These are phyloP conservation scores for Poecilobothrus nobilitatus DNA, from an alignment of 2,888 invertebrate species.

Conservation along the genomic window DNA sequence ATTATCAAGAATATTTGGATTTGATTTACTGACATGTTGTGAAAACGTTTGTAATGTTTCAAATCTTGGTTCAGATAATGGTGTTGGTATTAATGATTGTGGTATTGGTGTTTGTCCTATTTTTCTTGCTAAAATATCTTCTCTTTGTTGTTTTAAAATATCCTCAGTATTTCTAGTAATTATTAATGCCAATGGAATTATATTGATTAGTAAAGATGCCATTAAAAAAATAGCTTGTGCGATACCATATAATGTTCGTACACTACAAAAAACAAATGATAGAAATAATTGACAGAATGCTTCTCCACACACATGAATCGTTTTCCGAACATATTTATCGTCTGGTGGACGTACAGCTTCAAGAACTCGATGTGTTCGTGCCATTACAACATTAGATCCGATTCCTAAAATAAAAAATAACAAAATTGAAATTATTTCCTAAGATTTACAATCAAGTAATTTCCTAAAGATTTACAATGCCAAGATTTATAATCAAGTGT, in stretches of 20 bases:
- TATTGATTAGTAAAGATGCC: constrained; percentile 39
- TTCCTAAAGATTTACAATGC: not conserved
- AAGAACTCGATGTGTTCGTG: constrained; percentile 40
- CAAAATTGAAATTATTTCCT: constrained; percentile 11
- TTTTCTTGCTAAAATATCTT: constrained; percentile 24
- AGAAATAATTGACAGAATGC: constrained; percentile 42
- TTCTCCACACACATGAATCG: constrained; percentile 40
- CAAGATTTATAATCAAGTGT: not conserved
- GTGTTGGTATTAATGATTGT: constrained; percentile 35
- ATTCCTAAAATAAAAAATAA: constrained; percentile 30
- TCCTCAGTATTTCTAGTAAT: constrained; percentile 40
- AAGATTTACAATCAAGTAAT: not conserved
- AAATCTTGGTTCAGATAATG: constrained; percentile 35
- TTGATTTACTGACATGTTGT: not conserved
- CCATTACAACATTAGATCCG: constrained; percentile 37
- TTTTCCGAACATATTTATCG: constrained; percentile 41
- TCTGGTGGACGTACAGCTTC: constrained; percentile 43
- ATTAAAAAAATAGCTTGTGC: constrained; percentile 40
- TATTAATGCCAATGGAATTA: constrained; percentile 39
- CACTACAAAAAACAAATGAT: constrained; percentile 42
- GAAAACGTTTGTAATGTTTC: constrained; percentile 18
- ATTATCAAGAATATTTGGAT: constrained; percentile 34
- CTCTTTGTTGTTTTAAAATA: constrained; percentile 17
- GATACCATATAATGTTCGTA: constrained; percentile 40
- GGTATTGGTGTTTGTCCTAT: not conserved